phyloP scores from a whole-genome alignment of 2,888 invertebrate genomes.

The Galeruca laticollis region DNA sequence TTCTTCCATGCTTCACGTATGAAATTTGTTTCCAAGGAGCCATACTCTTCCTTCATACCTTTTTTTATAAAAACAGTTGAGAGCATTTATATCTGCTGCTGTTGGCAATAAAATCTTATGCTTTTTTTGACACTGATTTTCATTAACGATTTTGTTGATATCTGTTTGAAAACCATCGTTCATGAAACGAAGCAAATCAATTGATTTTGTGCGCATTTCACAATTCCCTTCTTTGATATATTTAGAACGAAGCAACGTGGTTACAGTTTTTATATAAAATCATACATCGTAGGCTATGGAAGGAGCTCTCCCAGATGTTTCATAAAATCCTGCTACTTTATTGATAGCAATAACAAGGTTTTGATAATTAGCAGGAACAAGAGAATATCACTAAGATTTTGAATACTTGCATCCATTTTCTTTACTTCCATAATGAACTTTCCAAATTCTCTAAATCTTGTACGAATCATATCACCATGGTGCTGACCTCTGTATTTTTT shows the following conservation, averaged over 20 bases:
- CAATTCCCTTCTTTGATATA: constrained; percentile 20
- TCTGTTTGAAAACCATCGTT: constrained; percentile 34
- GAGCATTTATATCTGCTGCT: constrained; percentile 32
- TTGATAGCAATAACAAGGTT: constrained; percentile 31
- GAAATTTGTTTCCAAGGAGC: constrained; percentile 25
- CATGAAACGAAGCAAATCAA: constrained; percentile 34
- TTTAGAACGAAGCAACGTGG: constrained; percentile 16
- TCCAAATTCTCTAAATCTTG: constrained; percentile 12
- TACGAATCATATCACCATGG: constrained; percentile 18
- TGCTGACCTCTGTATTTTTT: constrained; percentile 18
- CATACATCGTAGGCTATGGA: constrained; percentile 33
- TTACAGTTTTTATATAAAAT: constrained; percentile 19
- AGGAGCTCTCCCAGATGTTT: constrained; percentile 28
- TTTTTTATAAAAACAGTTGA: constrained; percentile 36
- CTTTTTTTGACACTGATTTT: constrained; percentile 33
- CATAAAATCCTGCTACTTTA: constrained; percentile 29
- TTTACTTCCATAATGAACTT: constrained; percentile 27
- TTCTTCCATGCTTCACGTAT: constrained; percentile 26
- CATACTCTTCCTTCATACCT: constrained; percentile 18
- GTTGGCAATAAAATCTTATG: constrained; percentile 37
- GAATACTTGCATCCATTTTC: constrained; percentile 21
- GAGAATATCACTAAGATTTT: constrained; percentile 30
- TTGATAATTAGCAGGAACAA: constrained; percentile 34
- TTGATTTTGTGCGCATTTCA: constrained; percentile 1
- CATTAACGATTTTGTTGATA: constrained; percentile 25